phyloP scores from a whole-genome alignment of 2,113 vertebrate genomes.

The Thamnaconus septentrionalis region DNA sequence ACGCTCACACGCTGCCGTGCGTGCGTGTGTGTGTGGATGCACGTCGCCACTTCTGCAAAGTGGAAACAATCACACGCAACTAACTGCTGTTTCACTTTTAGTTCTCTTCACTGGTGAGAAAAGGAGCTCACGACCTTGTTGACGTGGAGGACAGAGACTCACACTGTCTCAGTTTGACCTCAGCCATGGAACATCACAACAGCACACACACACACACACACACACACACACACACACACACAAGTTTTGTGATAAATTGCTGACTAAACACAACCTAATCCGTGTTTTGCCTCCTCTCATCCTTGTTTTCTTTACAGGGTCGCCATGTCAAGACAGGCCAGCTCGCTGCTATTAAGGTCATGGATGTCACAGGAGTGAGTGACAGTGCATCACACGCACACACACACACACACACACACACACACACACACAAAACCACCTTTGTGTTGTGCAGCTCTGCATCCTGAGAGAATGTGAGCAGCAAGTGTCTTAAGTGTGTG shows the following conservation, averaged over 20 bases:
- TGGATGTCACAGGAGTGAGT: conserved; percentile 98
- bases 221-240: background rate
- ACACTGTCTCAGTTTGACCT: too few species aligned
- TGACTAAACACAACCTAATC: background rate
- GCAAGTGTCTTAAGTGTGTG: background rate
- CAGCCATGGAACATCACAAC: background rate
- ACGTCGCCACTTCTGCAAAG: too few species aligned
- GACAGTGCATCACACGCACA: conserved; percentile 75
- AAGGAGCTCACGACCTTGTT: too few species aligned
- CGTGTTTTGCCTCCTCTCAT: background rate
- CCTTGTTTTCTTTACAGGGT: conserved; percentile 77
- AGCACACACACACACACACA: background rate
- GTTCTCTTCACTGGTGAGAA: too few species aligned
- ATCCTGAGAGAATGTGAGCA: background rate
- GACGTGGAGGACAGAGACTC: too few species aligned
- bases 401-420: conserved; percentile 22
- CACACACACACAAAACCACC: background rate
- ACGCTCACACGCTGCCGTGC: too few species aligned
- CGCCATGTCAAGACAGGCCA: conserved; percentile 98
- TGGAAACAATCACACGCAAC: too few species aligned
- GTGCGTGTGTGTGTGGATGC: too few species aligned
- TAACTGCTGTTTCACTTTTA: too few species aligned
- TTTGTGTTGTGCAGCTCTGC: too few species aligned
- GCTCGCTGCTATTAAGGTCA: conserved; percentile 97
- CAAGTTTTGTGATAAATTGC: background rate